These are phyloP conservation scores for Erpobdella octoculata DNA, from an alignment of 2,888 invertebrate genomes.

Conservation along the genomic window DNA sequence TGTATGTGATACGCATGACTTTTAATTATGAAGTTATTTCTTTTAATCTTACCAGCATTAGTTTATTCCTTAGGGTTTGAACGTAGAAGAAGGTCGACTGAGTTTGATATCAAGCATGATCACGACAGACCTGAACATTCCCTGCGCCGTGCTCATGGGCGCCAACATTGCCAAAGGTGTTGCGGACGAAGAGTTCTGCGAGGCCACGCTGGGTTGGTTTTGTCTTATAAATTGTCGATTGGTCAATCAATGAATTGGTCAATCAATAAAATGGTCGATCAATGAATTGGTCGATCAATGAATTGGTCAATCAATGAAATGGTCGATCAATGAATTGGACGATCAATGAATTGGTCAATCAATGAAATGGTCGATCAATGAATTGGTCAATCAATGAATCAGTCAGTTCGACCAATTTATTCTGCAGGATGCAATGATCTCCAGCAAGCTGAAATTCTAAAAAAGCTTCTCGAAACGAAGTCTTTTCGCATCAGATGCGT, in stretches of 20 bases:
- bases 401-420: neutral
- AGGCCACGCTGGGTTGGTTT: constrained; percentile 79
- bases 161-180: constrained; percentile 96
- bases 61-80: constrained; percentile 2
- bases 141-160: constrained; percentile 92
- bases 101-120: constrained; percentile 92
- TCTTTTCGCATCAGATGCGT: constrained; percentile 78
- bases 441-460: constrained; percentile 68
- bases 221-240: neutral
- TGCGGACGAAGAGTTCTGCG: constrained; percentile 92
- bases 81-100: constrained; percentile 53
- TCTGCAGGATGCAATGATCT: constrained; percentile 44
- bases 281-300: no score
- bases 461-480: constrained; percentile 83
- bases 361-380: no score
- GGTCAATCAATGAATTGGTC: neutral
- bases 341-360: no score
- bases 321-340: neutral
- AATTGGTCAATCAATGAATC: neutral
- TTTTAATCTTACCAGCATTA: no score
- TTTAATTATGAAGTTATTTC: no score
- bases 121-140: constrained; percentile 74
- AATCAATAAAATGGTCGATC: neutral
- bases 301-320: neutral
- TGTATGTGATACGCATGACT: no score